phyloP scores from a whole-genome alignment of 2,797 vertebrate genomes.

The Typhlichthys eigenmanni region DNA sequence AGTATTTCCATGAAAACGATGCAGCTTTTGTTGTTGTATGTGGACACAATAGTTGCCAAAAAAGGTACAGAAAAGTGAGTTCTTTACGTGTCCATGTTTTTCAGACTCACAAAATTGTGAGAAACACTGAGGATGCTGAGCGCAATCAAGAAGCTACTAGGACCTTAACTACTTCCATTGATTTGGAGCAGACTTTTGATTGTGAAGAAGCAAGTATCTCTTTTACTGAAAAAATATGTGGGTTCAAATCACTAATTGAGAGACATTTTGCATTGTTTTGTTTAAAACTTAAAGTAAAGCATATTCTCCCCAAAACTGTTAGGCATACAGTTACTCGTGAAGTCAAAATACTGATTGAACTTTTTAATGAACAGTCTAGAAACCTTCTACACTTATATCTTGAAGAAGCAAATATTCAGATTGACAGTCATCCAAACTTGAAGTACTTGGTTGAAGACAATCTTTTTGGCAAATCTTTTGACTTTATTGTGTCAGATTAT shows the following conservation, averaged over 20 bases:
- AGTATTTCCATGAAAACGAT: conserved; percentile 12
- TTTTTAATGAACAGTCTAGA: conserved; percentile 13
- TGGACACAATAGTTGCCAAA: conserved; percentile 19
- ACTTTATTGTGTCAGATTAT: neutral
- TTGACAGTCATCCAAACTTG: conserved; percentile 7
- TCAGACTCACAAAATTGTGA: neutral
- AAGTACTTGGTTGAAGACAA: conserved; percentile 19
- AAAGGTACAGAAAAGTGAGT: conserved; percentile 10
- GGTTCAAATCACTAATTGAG: too few relatives aligned
- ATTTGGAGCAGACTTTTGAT: too few relatives aligned
- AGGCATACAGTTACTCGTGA: conserved; percentile 4
- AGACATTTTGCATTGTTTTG: neutral
- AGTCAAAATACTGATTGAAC: conserved; percentile 1
- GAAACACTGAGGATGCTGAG: conserved; percentile 2
- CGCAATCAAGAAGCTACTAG: too few relatives aligned
- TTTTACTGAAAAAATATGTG: too few relatives aligned
- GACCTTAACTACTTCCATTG: too few relatives aligned
- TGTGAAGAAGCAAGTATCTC: too few relatives aligned
- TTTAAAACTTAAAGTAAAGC: conserved; percentile 22
- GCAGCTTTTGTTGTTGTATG: conserved; percentile 11
- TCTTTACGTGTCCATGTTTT: conserved; percentile 6
- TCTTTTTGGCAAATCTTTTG: conserved; percentile 18
- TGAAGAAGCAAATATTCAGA: conserved; percentile 2
- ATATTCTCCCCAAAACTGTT: conserved; percentile 13
- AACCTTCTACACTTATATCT: conserved; percentile 1